Conservation (phyloP, 2,888 invertebrate species). For the Parapristionchus giblindavisi region DNA sequence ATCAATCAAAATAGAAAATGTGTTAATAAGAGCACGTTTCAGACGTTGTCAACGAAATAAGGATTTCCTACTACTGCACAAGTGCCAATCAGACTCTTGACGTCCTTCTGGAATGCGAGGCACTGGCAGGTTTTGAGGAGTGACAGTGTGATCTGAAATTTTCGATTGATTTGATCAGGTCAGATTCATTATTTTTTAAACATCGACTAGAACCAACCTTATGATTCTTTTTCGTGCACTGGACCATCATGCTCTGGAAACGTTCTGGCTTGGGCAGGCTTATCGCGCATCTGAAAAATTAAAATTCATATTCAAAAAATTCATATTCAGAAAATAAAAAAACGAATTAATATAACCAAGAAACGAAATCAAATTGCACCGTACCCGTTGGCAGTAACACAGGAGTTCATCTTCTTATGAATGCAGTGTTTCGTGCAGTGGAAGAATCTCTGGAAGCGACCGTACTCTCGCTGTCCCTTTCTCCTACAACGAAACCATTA, state of each 20-base stretch:
- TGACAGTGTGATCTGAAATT: not conserved
- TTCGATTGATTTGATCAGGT: not conserved
- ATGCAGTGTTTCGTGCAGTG: conserved; percentile 26
- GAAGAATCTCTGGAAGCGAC: conserved; percentile 9
- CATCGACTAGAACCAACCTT: not conserved
- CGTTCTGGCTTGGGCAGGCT: not conserved
- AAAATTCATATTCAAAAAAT: not conserved
- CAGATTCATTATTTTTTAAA: not conserved
- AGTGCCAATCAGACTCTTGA: not conserved
- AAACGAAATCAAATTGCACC: too few relatives aligned
- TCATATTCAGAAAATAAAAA: not conserved
- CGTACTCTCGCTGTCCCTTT: not conserved
- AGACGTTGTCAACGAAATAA: not conserved
- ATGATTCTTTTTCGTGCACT: conserved; percentile 5
- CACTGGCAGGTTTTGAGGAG: conserved; percentile 18
- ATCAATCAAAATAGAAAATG: too few relatives aligned
- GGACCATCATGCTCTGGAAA: not conserved
- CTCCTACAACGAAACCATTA: not conserved
- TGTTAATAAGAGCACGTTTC: too few relatives aligned
- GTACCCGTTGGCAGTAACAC: not conserved
- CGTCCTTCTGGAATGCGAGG: conserved; percentile 22
- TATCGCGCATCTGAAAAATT: conserved; percentile 11
- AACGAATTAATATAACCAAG: not conserved
- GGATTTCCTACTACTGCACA: conserved; percentile 7
- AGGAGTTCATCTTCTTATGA: not conserved